phyloP scores from a whole-genome alignment of 2,113 vertebrate genomes.

The Campylorhamphus procurvoides region DNA sequence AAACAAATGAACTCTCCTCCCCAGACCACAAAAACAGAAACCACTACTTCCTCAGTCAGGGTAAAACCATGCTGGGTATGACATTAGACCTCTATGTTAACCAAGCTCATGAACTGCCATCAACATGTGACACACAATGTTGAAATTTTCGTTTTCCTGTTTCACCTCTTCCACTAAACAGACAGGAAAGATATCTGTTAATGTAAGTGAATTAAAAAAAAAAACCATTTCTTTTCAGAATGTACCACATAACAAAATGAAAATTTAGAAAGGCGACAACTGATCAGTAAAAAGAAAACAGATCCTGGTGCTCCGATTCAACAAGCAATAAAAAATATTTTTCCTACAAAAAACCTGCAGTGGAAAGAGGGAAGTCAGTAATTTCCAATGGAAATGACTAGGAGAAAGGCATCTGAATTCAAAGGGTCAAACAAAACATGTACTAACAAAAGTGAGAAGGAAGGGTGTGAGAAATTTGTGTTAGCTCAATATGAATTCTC shows the following conservation, averaged over 20 bases:
- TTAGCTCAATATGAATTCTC: background rate
- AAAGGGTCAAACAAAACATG: background rate
- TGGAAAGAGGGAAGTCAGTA: background rate
- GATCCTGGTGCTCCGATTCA: background rate
- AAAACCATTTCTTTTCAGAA: background rate
- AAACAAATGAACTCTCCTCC: background rate
- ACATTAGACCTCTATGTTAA: background rate
- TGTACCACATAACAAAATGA: background rate
- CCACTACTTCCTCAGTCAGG: constrained; percentile 2
- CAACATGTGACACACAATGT: background rate
- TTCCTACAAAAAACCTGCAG: background rate
- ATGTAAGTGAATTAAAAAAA: background rate
- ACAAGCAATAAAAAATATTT: background rate
- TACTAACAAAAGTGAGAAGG: background rate
- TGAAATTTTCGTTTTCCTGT: constrained; percentile 24
- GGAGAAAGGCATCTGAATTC: background rate
- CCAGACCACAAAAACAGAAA: background rate
- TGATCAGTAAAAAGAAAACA: background rate
- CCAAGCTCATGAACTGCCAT: background rate
- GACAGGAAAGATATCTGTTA: background rate
- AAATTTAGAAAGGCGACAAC: background rate
- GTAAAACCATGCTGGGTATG: background rate
- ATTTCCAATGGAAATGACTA: background rate
- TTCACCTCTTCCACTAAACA: background rate
- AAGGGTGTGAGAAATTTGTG: background rate